phyloP scores from a whole-genome alignment of 2,888 invertebrate genomes.

The Chaetogeoica ovagalla region DNA sequence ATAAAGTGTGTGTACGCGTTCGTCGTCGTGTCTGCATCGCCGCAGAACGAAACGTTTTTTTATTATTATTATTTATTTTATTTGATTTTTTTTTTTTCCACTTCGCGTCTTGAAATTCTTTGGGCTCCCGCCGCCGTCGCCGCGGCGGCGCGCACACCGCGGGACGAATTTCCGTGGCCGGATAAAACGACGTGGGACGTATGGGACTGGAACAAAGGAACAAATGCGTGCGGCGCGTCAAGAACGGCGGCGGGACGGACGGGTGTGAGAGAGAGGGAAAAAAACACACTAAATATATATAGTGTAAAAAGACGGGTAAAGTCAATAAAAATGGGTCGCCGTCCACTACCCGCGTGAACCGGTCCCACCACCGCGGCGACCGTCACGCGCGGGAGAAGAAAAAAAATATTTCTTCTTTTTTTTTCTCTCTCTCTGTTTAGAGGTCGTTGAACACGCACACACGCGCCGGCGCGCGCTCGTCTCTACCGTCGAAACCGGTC shows the following conservation, averaged over 20 bases:
- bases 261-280: neutral
- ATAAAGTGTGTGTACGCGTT: neutral
- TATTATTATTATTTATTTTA: too few relatives aligned
- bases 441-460: conserved; percentile 50
- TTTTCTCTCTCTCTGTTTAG: neutral
- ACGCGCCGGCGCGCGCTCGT: too few relatives aligned
- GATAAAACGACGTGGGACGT: too few relatives aligned
- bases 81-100: too few relatives aligned
- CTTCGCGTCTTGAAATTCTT: too few relatives aligned
- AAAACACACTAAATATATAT: conserved; percentile 12
- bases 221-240: neutral
- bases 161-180: too few relatives aligned
- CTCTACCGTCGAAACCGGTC: conserved; percentile 43
- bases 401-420: conserved; percentile 32
- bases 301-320: conserved; percentile 22
- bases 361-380: conserved; percentile 29
- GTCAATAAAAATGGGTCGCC: conserved; percentile 53
- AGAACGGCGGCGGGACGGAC: neutral
- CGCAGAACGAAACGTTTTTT: too few relatives aligned
- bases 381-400: conserved; percentile 31
- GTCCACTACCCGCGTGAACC: conserved; percentile 33
- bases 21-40: too few relatives aligned
- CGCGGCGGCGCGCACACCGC: too few relatives aligned
- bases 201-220: too few relatives aligned
- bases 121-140: too few relatives aligned